Percentiles rank a stretch among this genome's conserved stretches.
Conservation (phyloP, 2,113 vertebrate species). For the Thunnus thynnus region DNA sequence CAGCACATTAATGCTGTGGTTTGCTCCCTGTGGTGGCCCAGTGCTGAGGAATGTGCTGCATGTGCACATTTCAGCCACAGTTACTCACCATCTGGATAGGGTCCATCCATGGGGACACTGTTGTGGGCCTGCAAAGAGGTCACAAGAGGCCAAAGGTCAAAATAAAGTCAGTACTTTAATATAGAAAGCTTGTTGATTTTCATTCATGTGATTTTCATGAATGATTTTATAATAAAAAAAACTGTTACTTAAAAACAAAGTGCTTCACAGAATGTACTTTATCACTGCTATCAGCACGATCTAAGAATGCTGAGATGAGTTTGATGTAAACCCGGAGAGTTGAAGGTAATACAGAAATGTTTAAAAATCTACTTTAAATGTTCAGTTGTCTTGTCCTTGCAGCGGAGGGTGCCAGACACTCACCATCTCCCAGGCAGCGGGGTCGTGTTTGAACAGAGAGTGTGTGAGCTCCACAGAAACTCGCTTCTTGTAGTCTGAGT, state of each 20-base stretch:
- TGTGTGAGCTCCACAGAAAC: constrained; percentile 97
- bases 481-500: constrained; percentile 84
- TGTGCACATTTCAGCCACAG: constrained; percentile 62
- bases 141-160: constrained; percentile 52
- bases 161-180: constrained; percentile 5
- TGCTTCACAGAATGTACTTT: not conserved
- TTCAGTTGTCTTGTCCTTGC: not conserved
- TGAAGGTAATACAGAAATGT: not conserved
- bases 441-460: constrained; percentile 95
- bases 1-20: not conserved
- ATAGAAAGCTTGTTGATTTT: not conserved
- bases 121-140: constrained; percentile 79
- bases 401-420: constrained; percentile 72
- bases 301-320: not conserved
- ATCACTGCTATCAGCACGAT: not conserved
- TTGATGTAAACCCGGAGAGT: not conserved
- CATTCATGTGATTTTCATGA: not conserved
- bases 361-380: not conserved
- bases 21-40: constrained; percentile 8
- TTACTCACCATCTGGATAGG: constrained; percentile 79
- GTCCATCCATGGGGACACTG: constrained; percentile 58
- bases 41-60: constrained; percentile 58
- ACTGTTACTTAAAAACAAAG: not conserved
- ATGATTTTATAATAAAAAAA: not conserved
- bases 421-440: constrained; percentile 93